These are phyloP conservation scores for Pelecanoides urinatrix DNA, from an alignment of 2,113 vertebrate species.

Conservation along the genomic window DNA sequence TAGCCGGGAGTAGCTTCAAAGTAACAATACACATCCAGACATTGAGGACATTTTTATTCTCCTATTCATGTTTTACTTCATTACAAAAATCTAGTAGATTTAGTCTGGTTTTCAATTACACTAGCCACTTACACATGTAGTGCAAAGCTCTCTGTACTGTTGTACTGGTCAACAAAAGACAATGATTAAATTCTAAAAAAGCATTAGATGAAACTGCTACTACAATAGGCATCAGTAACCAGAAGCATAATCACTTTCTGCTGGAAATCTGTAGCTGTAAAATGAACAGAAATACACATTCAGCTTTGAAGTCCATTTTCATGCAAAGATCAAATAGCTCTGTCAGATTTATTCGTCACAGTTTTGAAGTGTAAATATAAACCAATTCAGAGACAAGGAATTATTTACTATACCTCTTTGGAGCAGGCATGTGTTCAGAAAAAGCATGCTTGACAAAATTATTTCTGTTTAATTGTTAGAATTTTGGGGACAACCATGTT, in stretches of 20 bases:
- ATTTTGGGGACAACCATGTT: neutral
- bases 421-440: neutral
- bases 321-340: conserved; percentile 85
- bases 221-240: conserved; percentile 82
- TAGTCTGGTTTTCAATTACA: conserved; percentile 85
- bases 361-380: conserved; percentile 81
- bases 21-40: conserved; percentile 79
- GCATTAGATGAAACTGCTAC: conserved; percentile 78
- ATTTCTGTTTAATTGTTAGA: neutral
- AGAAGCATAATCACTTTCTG: conserved; percentile 78
- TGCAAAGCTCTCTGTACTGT: conserved; percentile 77
- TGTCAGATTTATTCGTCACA: conserved; percentile 66
- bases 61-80: conserved; percentile 82
- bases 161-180: conserved; percentile 90
- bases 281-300: conserved; percentile 67
- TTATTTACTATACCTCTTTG: conserved; percentile 19
- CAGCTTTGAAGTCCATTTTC: conserved; percentile 85
- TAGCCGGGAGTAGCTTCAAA: conserved; percentile 74
- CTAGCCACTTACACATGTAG: conserved; percentile 76
- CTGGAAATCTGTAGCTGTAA: conserved; percentile 70
- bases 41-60: conserved; percentile 78
- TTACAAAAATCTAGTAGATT: conserved; percentile 82
- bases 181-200: conserved; percentile 88
- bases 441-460: neutral
- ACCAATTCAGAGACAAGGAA: conserved; percentile 77